Percentiles rank a stretch among this genome's conserved stretches.
Conservation (phyloP, 2,113 vertebrate species). For the Coturnix japonica region DNA sequence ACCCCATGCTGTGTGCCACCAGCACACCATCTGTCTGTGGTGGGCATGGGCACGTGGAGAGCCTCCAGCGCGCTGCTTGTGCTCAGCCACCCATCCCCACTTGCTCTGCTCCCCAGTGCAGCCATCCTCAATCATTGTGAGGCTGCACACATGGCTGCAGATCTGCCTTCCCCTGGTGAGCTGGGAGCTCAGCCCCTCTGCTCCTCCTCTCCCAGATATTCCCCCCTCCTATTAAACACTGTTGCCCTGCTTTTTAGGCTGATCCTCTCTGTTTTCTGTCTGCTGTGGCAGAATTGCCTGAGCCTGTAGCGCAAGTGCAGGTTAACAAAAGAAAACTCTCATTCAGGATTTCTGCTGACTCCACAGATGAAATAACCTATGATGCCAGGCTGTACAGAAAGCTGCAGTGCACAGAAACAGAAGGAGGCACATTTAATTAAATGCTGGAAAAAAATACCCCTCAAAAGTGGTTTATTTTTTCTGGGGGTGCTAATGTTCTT, state of each 20-base stretch:
- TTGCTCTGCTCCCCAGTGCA: neutral
- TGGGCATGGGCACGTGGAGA: neutral
- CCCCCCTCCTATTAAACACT: neutral
- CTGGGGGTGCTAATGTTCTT: neutral
- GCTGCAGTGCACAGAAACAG: neutral
- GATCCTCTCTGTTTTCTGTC: neutral
- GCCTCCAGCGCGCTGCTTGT: neutral
- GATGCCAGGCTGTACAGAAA: neutral
- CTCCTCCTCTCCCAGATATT: fast-evolving
- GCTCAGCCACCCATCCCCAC: neutral
- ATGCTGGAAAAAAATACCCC: neutral
- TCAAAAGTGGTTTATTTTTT: neutral
- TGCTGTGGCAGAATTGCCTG: neutral
- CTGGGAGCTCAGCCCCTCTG: neutral
- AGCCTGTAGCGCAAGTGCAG: neutral
- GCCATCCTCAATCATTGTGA: neutral
- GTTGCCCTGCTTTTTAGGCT: neutral
- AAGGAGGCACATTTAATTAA: neutral
- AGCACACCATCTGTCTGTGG: neutral
- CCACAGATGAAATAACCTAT: neutral
- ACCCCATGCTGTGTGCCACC: neutral
- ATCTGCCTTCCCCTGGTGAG: neutral
- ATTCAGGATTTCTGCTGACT: neutral
- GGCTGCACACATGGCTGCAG: neutral
- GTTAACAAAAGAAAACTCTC: neutral